Base-by-base conservation (phyloP, 2,888 invertebrate genomes). In the Pollenia amentaria region DNA sequence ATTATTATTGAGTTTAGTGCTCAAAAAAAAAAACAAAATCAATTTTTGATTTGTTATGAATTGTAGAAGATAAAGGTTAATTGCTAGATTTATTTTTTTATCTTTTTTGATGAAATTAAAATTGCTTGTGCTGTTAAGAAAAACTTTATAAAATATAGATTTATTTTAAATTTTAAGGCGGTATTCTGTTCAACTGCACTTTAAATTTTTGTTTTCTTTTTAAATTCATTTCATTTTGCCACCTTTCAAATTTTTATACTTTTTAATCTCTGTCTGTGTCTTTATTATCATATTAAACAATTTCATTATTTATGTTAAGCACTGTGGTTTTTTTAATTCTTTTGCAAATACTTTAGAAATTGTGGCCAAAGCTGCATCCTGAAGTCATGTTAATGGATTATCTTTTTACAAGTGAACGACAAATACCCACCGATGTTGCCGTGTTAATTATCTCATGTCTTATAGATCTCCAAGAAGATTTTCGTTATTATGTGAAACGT, bases 301-400 rank as follows among this genome's bases (percentile, higher is more conserved):
- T 29, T 29, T 29, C 29, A 29, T 29, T 29, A 29, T 29, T 29
- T 29, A 29, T 29, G 29, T 29, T 29, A 29, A 29, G 6, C 29
- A 29, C 29, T 29, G 29, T 29, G 4, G 29, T 29, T 6, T n/a
- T 46, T 29, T 65, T 16, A 3, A 6, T 70, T 2, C 9, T 9
- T 1, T 11, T 21, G 4, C 40, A n/a, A 65, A 55, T 53, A 77
- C 89, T 88, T 88, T 89, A 93, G 93, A 91, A 91, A 92, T 85
- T 91, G 87, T 93, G 93, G 93, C 93, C 93, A 84, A 88, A 92
- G 83, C 89, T 93, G 87, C 90, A 90, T 88, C 90, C 92, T 48
- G 93, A 93, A 91, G 90, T 93, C 88, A 92, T 93, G 88, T 90
- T 93, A 89, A 90, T 93, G 92, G 93, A 93, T 92, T 93, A 91